Evolutionary conservation across 1,140 invertebrate species (phyloP).

Genomic region (Periplaneta americana): DNA sequence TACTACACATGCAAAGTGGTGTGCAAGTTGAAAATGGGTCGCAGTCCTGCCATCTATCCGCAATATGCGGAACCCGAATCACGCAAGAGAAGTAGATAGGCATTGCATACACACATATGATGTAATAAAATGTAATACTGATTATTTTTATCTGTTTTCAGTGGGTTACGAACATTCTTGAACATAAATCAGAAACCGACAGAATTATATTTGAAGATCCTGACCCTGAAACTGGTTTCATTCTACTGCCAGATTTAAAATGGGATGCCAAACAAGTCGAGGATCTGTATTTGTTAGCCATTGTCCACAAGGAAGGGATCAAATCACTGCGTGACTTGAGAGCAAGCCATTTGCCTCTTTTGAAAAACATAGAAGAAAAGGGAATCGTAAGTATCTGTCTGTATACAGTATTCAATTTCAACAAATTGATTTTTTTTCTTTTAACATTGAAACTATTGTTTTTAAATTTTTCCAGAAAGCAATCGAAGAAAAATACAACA

Average conservation of each 20-base stretch:
- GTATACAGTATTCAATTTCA: slow-evolving; percentile 24
- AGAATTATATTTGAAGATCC: slow-evolving; percentile 80
- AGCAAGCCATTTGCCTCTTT: slow-evolving; percentile 67
- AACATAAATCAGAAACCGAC: slow-evolving; percentile 84
- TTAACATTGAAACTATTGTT: not conserved
- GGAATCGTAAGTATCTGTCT: slow-evolving; percentile 53
- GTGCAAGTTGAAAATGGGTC: no score
- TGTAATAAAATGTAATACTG: no score
- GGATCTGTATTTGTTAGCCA: slow-evolving; percentile 77
- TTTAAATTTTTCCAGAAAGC: slow-evolving; percentile 49
- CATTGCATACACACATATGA: no score
- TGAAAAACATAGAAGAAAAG: slow-evolving; percentile 74
- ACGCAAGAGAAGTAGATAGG: no score
- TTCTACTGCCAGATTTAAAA: slow-evolving; percentile 88
- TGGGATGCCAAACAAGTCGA: slow-evolving; percentile 79
- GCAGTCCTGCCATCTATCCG: no score
- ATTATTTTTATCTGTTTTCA: slow-evolving; percentile 46
- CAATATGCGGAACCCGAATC: no score
- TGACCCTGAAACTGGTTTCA: slow-evolving; percentile 75
- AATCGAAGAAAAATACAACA: slow-evolving; percentile 73
- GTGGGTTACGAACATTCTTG: slow-evolving; percentile 96
- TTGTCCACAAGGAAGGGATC: slow-evolving; percentile 65
- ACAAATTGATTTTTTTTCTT: not conserved
- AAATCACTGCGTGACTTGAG: slow-evolving; percentile 81
- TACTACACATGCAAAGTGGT: no score